Percentiles rank a stretch among this genome's conserved stretches.
phyloP scores from a whole-genome alignment of 2,888 invertebrate genomes.

The Caenorhabditis uteleia region DNA sequence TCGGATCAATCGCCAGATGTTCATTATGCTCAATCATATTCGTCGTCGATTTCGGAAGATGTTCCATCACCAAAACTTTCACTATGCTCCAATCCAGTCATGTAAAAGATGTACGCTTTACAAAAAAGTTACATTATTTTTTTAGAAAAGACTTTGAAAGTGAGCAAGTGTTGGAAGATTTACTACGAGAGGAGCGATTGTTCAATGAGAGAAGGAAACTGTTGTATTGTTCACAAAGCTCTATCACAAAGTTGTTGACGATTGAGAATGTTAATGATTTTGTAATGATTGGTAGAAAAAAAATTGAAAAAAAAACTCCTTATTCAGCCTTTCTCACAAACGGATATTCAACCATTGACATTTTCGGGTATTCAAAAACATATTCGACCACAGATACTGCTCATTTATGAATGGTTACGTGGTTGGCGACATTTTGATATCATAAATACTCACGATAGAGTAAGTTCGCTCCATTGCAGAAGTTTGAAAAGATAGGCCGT shows the following conservation, averaged over 20 bases:
- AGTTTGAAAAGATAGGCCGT: neutral
- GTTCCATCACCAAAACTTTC: slow-evolving; percentile 29
- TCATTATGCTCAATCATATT: slow-evolving; percentile 43
- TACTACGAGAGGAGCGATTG: slow-evolving; percentile 43
- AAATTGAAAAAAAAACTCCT: neutral
- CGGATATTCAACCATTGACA: slow-evolving; percentile 49
- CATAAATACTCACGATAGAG: slow-evolving; percentile 39
- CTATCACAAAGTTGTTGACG: slow-evolving; percentile 36
- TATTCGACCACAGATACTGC: slow-evolving; percentile 50
- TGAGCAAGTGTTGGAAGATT: slow-evolving; percentile 40
- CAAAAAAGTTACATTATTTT: neutral
- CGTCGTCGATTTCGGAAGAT: slow-evolving; percentile 41
- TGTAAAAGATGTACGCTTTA: too few relatives aligned
- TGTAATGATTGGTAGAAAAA: slow-evolving; percentile 23
- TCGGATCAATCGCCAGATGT: slow-evolving; percentile 12
- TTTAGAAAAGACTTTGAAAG: slow-evolving; percentile 28
- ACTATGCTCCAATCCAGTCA: neutral
- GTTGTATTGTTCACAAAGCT: slow-evolving; percentile 40
- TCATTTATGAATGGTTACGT: slow-evolving; percentile 56
- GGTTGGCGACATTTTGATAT: slow-evolving; percentile 48
- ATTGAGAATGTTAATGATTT: slow-evolving; percentile 45
- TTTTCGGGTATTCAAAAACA: slow-evolving; percentile 49
- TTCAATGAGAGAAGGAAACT: slow-evolving; percentile 49
- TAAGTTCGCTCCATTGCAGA: slow-evolving; percentile 13
- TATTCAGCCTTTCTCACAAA: slow-evolving; percentile 45